Evolutionary conservation across 2,113 vertebrate genomes (phyloP).

Genomic region (Tyto alba): DNA sequence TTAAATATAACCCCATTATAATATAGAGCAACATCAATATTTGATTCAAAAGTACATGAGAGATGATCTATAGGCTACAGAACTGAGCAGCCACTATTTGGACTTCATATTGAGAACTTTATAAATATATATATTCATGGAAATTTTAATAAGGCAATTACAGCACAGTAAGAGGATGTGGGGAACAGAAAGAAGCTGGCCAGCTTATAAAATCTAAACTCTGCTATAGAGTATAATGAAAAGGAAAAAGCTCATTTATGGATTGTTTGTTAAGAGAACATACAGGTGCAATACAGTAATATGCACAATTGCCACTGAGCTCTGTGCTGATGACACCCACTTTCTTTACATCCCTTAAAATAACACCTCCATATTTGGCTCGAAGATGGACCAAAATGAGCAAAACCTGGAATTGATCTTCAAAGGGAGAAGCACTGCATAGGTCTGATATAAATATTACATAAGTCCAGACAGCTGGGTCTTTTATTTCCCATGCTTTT

Average conservation of each 20-base stretch:
- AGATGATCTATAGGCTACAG: conserved; percentile 1
- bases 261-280: neutral
- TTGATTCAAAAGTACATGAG: conserved; percentile 26
- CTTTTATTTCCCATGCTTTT: neutral
- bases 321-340: neutral
- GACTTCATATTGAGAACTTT: neutral
- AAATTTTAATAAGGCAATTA: conserved; percentile 1
- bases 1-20: conserved; percentile 20
- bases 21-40: conserved; percentile 45
- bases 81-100: neutral
- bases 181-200: neutral
- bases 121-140: neutral
- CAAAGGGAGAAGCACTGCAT: neutral
- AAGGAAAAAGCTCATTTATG: neutral
- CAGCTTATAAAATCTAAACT: neutral
- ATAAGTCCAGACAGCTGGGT: neutral
- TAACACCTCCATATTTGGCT: neutral
- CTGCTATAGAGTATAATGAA: neutral
- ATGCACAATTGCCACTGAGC: neutral
- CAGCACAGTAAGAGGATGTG: neutral
- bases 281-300: neutral
- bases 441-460: neutral
- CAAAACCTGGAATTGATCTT: neutral
- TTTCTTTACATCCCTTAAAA: neutral
- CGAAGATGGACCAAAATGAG: neutral